Base-by-base conservation (phyloP, 2,113 vertebrate genomes). In the Sturnira hondurensis region DNA sequence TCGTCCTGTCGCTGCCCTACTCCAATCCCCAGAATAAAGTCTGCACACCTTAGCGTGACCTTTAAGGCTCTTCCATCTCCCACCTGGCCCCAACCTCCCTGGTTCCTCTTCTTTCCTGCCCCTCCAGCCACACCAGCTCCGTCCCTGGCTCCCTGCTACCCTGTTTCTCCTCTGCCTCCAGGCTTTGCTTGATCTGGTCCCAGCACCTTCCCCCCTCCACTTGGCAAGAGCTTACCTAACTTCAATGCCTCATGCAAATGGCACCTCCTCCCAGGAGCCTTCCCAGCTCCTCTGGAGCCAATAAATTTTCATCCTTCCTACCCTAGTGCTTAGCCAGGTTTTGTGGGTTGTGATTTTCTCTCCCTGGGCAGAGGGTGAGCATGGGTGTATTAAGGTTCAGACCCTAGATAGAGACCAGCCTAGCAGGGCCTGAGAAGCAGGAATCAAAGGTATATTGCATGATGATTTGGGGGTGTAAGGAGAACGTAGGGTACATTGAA, bases 271-370 rank as follows among this genome's bases (percentile, higher is more conserved):
- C 71, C 4, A 17, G 92, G n/a, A 83, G 83, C 13, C 52, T 14
- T 38, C 24, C 85, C 26, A 28, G 38, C 54, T 3, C 19, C 19
- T 36, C 38, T 41, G 0, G 1, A 17, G n/a, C 61, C 2, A 0
- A 2, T 5, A 1, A 24, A 7, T 4, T 16, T 28, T 33, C 2
- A 15, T 22, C 20, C 8, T n/a, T 65, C 45, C 12, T 4, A 4
- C 50, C 56, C 1, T 26, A 33, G 38, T 26, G 20, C 45, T 74
- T 22, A 22, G 22, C 36, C 6, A 1, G 5, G 45, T 19, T 43
- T 31, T 15, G 0, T 3, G 47, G 61, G 63, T 24, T 4, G 5
- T 52, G 36, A 33, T 67, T 77, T 50, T 74, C 54, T n/a, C 63
- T 68, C 47, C 70, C 24, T n/a, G 36, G 56, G 80, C 24, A 86